Evolutionary conservation across 1,140 invertebrate genomes (phyloP), one percentile per base, ranked within the genome.

Genomic region (Cydia splendana): DNA sequence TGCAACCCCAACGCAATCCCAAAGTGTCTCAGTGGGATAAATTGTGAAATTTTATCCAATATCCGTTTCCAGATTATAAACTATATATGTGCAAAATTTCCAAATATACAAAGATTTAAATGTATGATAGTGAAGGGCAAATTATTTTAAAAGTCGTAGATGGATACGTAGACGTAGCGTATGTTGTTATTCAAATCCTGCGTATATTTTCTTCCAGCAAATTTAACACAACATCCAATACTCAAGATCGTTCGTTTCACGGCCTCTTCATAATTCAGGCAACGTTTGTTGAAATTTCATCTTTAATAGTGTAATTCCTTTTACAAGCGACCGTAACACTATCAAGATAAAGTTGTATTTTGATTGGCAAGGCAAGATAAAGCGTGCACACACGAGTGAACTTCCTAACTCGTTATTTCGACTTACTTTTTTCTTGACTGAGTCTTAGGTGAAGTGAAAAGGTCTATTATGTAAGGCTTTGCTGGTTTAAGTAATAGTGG

Each of bases 381-480:
- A 57, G 53, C 15, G 53, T 2, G 48, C 48, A 57, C 53, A 57
- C 53, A 57, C 18, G 18, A 9, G 6, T 9, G n/a, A 57, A 15
- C 53, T 18, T n/a, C 5, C 53, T 18, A 18, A 57, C 53, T 57
- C n/a, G 53, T 57, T 57, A 57, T 57, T 18, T 18, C 20, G 53
- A 20, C 53, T 57, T 57, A 57, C 18, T 57, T 57, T 57, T 57
- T 57, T 57, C 53, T 57, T 57, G 53, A 57, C 53, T 57, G n/a
- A n/a, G 53, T 57, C n/a, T 57, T 57, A n/a, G 53, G 15, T 57
- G 53, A 57, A 57, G 53, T 57, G 53, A 57, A 57, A 57, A 57
- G 53, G 53, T 57, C n/a, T 57, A 57, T 57, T 57, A 57, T 18
- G 53, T 57, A 57, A 57, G 48, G 13, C 13, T 51, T 13, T 15